Percentiles rank a stretch among this genome's conserved stretches.
Conservation (phyloP, 37 sponge, comb jelly and placozoan genomes). For the Aplysina aerophoba region DNA sequence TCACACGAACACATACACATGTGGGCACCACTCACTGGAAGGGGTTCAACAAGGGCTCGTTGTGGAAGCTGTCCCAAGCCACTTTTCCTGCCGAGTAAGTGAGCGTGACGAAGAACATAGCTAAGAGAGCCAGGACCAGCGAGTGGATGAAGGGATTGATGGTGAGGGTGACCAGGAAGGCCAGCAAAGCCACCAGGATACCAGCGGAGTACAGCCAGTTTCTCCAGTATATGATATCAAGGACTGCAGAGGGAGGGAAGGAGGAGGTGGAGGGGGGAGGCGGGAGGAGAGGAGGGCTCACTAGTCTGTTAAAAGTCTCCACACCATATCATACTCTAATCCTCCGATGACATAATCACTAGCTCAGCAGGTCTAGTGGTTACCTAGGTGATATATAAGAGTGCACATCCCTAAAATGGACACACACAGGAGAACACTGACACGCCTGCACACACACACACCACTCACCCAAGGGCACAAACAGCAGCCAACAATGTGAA, state of each 20-base stretch:
- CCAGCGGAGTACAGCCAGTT: constrained; percentile 61
- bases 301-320: too few relatives aligned
- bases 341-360: too few relatives aligned
- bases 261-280: not conserved
- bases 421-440: not conserved
- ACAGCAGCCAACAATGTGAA: not conserved
- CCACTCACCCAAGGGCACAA: not conserved
- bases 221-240: constrained; percentile 77
- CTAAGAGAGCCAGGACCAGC: constrained; percentile 57
- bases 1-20: constrained; percentile 3
- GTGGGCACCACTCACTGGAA: constrained; percentile 50
- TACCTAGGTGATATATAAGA: too few relatives aligned
- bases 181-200: constrained; percentile 46
- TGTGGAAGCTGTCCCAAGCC: constrained; percentile 77
- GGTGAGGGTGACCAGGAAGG: constrained; percentile 69
- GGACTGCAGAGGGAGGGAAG: constrained; percentile 30
- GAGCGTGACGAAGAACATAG: constrained; percentile 77
- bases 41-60: constrained; percentile 67
- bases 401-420: too few relatives aligned
- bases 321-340: too few relatives aligned
- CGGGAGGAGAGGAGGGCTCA: too few relatives aligned
- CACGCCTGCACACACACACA: not conserved
- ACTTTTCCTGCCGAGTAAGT: constrained; percentile 67
- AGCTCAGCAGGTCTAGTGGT: too few relatives aligned
- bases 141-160: constrained; percentile 79